Evolutionary conservation across 2,797 vertebrate species (phyloP), one percentile per base, ranked within the genome.

Genomic region (Tangara arthus): DNA sequence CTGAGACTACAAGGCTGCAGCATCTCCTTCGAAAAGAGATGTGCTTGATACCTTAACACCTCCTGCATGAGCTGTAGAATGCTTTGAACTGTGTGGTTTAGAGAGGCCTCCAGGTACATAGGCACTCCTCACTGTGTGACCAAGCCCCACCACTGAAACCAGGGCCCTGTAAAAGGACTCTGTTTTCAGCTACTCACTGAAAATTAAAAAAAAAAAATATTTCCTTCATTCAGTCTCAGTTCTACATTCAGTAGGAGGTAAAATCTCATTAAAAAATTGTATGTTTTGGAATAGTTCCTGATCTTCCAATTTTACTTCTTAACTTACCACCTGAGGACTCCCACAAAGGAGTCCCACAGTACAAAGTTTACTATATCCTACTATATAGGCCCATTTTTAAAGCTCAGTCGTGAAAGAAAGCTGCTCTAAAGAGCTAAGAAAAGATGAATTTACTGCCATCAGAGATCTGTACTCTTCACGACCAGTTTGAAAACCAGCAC

Each of bases 11-110:
- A 61, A 81, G 30, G 15, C 41, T 64, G 46, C 19, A 30, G 37
- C 76, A 46, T 75, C 30, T 83, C 39, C 65, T 34, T 41, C 4
- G 4, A 85, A 83, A 86, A n/a, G 8, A 19, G 55, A 87, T 1
- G 6, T 83, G 65, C 57, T 96, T 91, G 91, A 90, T 96, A 82
- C 65, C 82, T 91, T 85, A 95, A 89, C 90, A 92, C 37, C 42
- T 69, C 68, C 52, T 63, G 19, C 6, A 35, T 50, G n/a, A 89
- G 53, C 73, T 73, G 71, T 39, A 47, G 69, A 77, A 91, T 95
- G 80, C 93, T 97, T 96, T 94, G 83, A 94, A 92, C 49, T 57
- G 30, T 60, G n/a, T 92, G 47, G 77, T 96, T 79, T 79, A 84
- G 90, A 68, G 70, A 89, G 53, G 18, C 28, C 60, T 72, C 50